Conservation (phyloP, 2,888 invertebrate species). For the Cephonodes hylas region DNA sequence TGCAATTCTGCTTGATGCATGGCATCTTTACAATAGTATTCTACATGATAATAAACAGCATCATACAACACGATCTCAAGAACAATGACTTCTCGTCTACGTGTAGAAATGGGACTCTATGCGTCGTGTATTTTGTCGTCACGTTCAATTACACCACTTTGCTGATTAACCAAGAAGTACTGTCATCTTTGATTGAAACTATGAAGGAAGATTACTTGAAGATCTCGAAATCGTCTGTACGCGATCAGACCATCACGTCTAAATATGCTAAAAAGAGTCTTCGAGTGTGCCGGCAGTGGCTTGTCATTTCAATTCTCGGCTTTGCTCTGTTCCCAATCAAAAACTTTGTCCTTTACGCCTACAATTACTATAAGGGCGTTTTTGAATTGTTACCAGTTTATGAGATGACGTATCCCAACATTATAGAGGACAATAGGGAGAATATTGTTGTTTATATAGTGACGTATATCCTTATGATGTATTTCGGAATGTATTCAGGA, state of each 20-base stretch:
- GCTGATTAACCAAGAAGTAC: neutral
- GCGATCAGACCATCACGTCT: slow-evolving; percentile 12
- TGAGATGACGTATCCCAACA: slow-evolving; percentile 17
- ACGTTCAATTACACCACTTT: slow-evolving; percentile 15
- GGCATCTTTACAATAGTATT: neutral
- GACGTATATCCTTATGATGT: neutral
- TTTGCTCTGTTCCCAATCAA: neutral
- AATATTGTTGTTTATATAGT: slow-evolving; percentile 12
- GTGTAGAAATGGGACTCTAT: slow-evolving; percentile 11
- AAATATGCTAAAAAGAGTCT: slow-evolving; percentile 15
- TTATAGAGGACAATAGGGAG: slow-evolving; percentile 19
- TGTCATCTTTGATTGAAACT: slow-evolving; percentile 13
- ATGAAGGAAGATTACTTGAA: slow-evolving; percentile 17
- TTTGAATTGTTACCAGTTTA: slow-evolving; percentile 17
- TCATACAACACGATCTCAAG: neutral
- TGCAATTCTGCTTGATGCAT: neutral
- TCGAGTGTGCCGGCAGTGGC: slow-evolving; percentile 12
- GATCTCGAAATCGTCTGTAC: neutral
- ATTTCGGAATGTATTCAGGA: slow-evolving; percentile 1
- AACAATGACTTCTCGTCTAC: neutral
- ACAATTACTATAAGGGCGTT: slow-evolving; percentile 15
- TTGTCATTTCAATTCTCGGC: neutral
- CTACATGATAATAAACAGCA: neutral
- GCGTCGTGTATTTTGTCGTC: slow-evolving; percentile 5
- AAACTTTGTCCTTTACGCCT: slow-evolving; percentile 15